A percentile compares a stretch with the other conserved stretches of the same genome.
Evolutionary conservation across 2,888 invertebrate genomes (phyloP).

Genomic region (Folsomia candida): DNA sequence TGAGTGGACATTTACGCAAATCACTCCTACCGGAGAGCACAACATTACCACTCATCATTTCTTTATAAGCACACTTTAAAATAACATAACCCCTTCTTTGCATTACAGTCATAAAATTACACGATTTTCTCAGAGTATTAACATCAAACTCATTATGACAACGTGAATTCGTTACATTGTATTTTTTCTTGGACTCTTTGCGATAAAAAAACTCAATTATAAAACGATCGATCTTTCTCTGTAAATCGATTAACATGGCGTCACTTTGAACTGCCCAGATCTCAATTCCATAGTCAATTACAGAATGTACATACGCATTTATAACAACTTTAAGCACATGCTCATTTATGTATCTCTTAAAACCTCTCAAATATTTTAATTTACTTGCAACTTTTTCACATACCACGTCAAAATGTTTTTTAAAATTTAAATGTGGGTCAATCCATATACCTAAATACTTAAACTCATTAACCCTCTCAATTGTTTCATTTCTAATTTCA

Average conservation of each 20-base stretch:
- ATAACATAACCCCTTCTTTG: conserved; percentile 8
- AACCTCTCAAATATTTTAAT: conserved; percentile 15
- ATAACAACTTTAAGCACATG: neutral
- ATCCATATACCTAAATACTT: conserved; percentile 1
- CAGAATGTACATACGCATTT: conserved; percentile 9
- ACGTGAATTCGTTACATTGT: too few species aligned
- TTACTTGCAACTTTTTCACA: neutral
- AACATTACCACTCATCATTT: too few species aligned
- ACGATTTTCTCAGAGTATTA: neutral
- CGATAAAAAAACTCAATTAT: neutral
- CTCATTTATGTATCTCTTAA: conserved; percentile 12
- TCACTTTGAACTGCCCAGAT: conserved; percentile 12
- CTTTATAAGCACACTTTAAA: too few species aligned
- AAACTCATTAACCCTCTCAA: neutral
- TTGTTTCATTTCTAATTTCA: neutral
- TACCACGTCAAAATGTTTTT: neutral
- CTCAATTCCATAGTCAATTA: conserved; percentile 22
- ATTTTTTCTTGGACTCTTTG: neutral
- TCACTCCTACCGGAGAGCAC: too few species aligned
- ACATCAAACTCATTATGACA: neutral
- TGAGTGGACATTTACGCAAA: too few species aligned
- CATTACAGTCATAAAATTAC: neutral
- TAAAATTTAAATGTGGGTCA: conserved; percentile 9
- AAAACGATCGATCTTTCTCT: neutral
- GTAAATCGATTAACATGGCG: neutral